Evolutionary conservation across 1,140 invertebrate species (phyloP), one percentile per base, ranked within the genome.

Genomic region (Acromyrmex echinatior): DNA sequence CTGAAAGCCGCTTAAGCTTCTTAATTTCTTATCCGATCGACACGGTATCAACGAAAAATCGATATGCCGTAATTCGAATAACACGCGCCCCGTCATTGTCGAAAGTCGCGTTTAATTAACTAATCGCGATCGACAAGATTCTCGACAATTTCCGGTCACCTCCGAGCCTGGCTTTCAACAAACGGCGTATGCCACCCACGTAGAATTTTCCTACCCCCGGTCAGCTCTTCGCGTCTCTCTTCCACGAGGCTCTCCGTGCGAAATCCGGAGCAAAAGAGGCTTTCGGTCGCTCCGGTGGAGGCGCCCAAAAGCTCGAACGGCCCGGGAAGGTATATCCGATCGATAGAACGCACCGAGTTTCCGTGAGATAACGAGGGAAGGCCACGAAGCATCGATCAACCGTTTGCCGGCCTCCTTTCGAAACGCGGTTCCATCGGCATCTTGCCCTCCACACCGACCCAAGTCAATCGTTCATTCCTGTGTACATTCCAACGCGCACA

Each of bases 341-440:
- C 91, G 91, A 92, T 92, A 87, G 92, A 91, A 90, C 90, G 90
- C 87, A 88, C 82, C 86, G 82, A 87, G 84, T 88, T 51, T 88
- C 73, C 77, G 84, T 56, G 84, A 91, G 87, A 92, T 89, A 86
- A 90, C 70, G 77, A 81, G 85, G 85, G 71, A 90, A 88, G 86
- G 84, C 90, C 88, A 31, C 76, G 65, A 39, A 62, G 90, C 88
- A 92, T 92, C 92, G 92, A 92, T 92, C 91, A 91, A 84, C 68
- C 89, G 35, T 62, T 18, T 71, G 10, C 21, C 76, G 58, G 25
- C 86, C 25, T 53, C 73, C 82, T 73, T 85, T 82, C 82, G 62
- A 21, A 87, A 31, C 73, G 49, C 56, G 56, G 53, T 74, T 56
- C 62, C 35, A 49, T 28, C 56, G 65, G 58, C 80, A 74, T 77